These are phyloP conservation scores for Drosophila pruinosa DNA, from an alignment of 1,140 invertebrate genomes.

Conservation along the genomic window DNA sequence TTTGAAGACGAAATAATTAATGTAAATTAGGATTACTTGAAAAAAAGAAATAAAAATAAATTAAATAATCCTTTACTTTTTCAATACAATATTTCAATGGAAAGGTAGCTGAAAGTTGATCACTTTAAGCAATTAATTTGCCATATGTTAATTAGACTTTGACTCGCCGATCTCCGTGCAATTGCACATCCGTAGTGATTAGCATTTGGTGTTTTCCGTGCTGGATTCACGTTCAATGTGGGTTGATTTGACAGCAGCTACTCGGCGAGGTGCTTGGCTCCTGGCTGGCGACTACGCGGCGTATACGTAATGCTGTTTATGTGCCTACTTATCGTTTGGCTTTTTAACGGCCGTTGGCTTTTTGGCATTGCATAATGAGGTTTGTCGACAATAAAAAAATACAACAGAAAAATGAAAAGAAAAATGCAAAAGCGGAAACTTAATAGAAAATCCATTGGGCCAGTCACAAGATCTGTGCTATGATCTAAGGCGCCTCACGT, in stretches of 20 bases:
- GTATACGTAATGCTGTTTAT: constrained; percentile 52
- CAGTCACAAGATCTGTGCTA: constrained; percentile 41
- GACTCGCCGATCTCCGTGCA: neutral
- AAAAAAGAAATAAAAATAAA: no score
- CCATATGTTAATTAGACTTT: no score
- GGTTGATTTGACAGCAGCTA: neutral
- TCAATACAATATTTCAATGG: no score
- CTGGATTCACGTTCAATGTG: neutral
- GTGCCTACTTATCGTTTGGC: constrained; percentile 26
- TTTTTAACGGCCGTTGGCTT: constrained; percentile 27
- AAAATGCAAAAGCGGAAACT: neutral
- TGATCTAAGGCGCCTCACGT: constrained; percentile 19
- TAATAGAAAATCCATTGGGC: neutral
- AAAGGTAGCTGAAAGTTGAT: neutral
- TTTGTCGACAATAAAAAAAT: neutral
- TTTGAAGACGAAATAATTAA: no score
- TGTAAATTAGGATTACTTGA: no score
- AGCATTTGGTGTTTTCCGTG: neutral
- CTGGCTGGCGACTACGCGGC: neutral
- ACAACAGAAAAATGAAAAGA: neutral
- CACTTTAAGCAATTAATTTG: no score
- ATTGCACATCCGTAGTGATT: neutral
- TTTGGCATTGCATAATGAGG: constrained; percentile 35
- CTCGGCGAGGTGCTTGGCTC: neutral
- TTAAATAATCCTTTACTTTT: no score